A percentile compares a stretch with the other conserved stretches of the same genome.
phyloP scores from a whole-genome alignment of 1,140 invertebrate genomes.

The Philopotamus ludificatus region DNA sequence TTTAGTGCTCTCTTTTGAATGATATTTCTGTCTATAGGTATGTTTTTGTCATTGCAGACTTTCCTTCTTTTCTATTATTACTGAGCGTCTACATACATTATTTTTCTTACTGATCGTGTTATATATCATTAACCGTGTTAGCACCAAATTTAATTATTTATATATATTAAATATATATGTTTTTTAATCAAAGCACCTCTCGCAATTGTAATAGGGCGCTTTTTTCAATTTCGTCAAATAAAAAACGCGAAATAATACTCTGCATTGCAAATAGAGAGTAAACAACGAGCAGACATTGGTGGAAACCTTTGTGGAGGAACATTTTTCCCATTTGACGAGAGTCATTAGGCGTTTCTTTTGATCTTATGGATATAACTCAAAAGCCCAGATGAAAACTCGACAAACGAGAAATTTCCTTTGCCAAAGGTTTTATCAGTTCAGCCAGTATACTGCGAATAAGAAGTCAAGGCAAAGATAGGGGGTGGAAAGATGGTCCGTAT shows the following conservation, averaged over 20 bases:
- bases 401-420: conserved; percentile 26
- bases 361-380: conserved; percentile 19
- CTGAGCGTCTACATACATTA: no score
- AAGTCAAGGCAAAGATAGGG: neutral
- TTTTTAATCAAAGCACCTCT: neutral
- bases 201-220: conserved; percentile 35
- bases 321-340: conserved; percentile 21
- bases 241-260: neutral
- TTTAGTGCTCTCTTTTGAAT: no score
- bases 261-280: conserved; percentile 6
- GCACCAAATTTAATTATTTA: no score
- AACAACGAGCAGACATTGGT: conserved; percentile 11
- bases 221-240: conserved; percentile 39
- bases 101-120: no score
- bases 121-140: no score
- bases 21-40: no score
- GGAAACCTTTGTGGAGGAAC: conserved; percentile 13
- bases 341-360: conserved; percentile 39
- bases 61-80: no score
- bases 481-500: neutral
- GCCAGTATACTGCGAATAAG: neutral
- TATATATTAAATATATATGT: neutral
- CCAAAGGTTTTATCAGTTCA: conserved; percentile 9
- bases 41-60: no score
- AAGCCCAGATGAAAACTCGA: conserved; percentile 11